Conservation (phyloP, 2,113 vertebrate species). For the Corvus cornix region DNA sequence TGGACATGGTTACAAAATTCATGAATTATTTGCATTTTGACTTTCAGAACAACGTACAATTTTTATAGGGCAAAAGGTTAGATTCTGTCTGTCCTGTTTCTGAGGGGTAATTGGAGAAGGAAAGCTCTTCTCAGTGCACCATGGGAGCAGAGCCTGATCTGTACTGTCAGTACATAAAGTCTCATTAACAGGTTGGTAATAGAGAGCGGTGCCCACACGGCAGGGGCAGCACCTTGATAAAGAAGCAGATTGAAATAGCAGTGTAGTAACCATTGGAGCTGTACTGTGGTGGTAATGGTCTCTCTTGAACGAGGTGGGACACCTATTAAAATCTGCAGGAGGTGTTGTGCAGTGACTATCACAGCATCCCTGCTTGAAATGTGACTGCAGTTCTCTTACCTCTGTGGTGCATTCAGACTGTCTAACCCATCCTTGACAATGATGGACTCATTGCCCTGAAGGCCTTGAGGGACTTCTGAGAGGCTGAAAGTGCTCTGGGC, state of each 20-base stretch:
- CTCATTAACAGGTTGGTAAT: neutral
- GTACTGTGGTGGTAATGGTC: neutral
- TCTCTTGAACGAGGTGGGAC: neutral
- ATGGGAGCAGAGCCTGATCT: neutral
- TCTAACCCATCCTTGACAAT: neutral
- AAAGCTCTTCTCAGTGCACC: neutral
- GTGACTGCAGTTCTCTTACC: neutral
- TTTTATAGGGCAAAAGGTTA: constrained; percentile 12
- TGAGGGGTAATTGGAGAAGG: neutral
- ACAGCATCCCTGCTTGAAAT: neutral
- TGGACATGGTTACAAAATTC: constrained; percentile 25
- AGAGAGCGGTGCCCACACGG: neutral
- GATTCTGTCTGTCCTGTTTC: neutral
- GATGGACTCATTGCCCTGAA: rapidly evolving
- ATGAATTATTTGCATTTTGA: constrained; percentile 40
- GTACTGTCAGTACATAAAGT: neutral
- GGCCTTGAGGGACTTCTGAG: neutral
- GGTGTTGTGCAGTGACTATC: neutral
- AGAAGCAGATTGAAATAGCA: neutral
- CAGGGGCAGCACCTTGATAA: neutral
- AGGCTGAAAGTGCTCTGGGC: neutral
- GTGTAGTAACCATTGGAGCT: neutral
- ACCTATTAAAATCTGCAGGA: neutral
- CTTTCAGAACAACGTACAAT: constrained; percentile 9
- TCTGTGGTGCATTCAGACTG: neutral